Percentiles rank a stretch among this genome's conserved stretches.
Evolutionary conservation across 1,140 invertebrate genomes (phyloP).

Genomic region (Anthonomus grandis): DNA sequence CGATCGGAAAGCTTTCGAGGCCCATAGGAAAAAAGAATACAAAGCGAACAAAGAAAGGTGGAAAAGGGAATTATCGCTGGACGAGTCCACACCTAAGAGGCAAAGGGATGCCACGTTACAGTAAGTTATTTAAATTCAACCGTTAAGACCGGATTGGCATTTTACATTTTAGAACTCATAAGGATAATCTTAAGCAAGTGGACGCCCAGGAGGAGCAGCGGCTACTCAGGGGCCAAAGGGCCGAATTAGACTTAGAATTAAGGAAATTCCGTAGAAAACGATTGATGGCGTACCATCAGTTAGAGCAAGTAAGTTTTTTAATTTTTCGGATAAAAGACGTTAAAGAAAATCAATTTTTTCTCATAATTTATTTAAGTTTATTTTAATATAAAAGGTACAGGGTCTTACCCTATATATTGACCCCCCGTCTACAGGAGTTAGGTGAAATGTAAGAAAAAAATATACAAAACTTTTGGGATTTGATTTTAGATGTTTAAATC

Average conservation of each 20-base stretch:
- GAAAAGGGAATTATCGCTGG: slow-evolving; percentile 89
- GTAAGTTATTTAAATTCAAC: slow-evolving; percentile 52
- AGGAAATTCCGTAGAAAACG: slow-evolving; percentile 90
- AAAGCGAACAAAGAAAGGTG: slow-evolving; percentile 96
- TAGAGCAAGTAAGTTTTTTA: slow-evolving; percentile 64
- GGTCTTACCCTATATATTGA: too few relatives aligned
- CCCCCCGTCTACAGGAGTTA: too few relatives aligned
- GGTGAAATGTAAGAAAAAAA: too few relatives aligned
- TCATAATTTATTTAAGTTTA: background rate
- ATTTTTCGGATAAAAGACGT: background rate
- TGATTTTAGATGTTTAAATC: too few relatives aligned
- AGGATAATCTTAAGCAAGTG: slow-evolving; percentile 86
- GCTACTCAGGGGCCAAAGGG: slow-evolving; percentile 81
- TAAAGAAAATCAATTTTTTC: background rate
- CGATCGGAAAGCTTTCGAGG: slow-evolving; percentile 82
- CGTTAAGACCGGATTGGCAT: background rate
- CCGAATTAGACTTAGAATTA: slow-evolving; percentile 89
- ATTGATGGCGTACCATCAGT: slow-evolving; percentile 78
- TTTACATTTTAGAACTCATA: slow-evolving; percentile 66
- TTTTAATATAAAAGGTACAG: background rate
- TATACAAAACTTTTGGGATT: too few relatives aligned
- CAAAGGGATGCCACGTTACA: slow-evolving; percentile 87
- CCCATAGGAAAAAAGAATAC: slow-evolving; percentile 95
- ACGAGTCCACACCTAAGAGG: slow-evolving; percentile 87
- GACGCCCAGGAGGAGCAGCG: slow-evolving; percentile 88